Base-by-base conservation (phyloP, 1,140 invertebrate genomes). In the Zophobas atratus region DNA sequence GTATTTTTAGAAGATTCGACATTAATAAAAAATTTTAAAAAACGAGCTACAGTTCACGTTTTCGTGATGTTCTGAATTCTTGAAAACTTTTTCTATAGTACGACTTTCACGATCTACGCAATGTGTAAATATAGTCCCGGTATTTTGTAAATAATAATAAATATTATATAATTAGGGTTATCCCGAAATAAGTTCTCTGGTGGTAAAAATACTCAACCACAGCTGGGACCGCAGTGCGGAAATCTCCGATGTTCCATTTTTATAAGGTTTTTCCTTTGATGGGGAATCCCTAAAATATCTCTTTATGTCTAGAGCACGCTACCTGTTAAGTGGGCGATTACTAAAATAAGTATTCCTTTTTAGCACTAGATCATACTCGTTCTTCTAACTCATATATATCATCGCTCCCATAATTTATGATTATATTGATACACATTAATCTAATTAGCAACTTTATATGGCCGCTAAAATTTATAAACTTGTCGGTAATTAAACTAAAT, bases 401-500 rank as follows among this genome's bases (percentile, higher is more conserved):
- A 20, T 20, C 48, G 36, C 56, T 38, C 5, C 6, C 32, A 63
- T 63, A 63, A 63, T 63, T 63, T 63, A 36, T 39, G 57, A 38
- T 63, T 63, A 63, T 63, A 63, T 63, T 63, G 38, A 38, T 39
- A 6, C 57, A 39, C 34, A 38, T 63, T 63, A 63, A 63, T 39
- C 57, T 36, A 63, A 63, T 63, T 63, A 63, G 57, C 57, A 63
- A 38, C 35, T 63, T 38, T 39, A 63, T 63, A 39, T 67, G 8
- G 60, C 36, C 39, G 60, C 20, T 67, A 36, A 67, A 67, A 67
- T 67, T 67, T 67, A 63, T 63, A 67, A 67, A 67, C 60, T 41
- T 67, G 39, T 43, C 39, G 32, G 60, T 67, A 43, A 67, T 67
- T 41, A 63, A 67, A 67, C 38, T 0, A 67, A 67, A 32, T 43